A percentile compares a stretch with the other conserved stretches of the same genome.
Conservation (phyloP, 2,113 vertebrate species). For the Peromyscus californicus region DNA sequence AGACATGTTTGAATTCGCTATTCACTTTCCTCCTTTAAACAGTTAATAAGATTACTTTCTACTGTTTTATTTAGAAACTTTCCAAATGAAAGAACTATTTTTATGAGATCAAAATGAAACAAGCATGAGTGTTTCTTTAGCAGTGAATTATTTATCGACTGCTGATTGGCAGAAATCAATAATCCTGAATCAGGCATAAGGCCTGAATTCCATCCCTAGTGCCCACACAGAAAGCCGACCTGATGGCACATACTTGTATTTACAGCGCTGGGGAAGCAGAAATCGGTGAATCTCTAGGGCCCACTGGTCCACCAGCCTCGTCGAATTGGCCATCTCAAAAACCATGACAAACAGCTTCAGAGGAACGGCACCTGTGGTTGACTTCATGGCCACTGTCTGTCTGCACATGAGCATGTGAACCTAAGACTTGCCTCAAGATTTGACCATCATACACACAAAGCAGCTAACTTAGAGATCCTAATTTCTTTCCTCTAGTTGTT, state of each 20-base stretch:
- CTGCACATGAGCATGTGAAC: background rate
- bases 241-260: background rate
- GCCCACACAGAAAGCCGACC: background rate
- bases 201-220: background rate
- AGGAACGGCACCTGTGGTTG: background rate
- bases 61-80: conserved; percentile 1
- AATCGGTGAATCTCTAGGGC: background rate
- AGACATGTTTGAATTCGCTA: background rate
- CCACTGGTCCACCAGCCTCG: background rate
- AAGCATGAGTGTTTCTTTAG: conserved; percentile 16
- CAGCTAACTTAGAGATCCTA: background rate
- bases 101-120: conserved; percentile 2
- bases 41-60: background rate
- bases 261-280: background rate
- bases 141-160: background rate
- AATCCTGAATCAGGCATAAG: background rate
- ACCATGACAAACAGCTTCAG: background rate
- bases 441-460: background rate
- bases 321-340: background rate
- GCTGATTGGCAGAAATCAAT: background rate
- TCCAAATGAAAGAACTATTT: background rate
- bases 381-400: background rate
- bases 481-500: background rate
- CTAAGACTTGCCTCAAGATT: background rate
- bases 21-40: background rate